A percentile compares a stretch with the other conserved stretches of the same genome.
phyloP scores from a whole-genome alignment of 2,888 invertebrate genomes.

The Empis stercorea region DNA sequence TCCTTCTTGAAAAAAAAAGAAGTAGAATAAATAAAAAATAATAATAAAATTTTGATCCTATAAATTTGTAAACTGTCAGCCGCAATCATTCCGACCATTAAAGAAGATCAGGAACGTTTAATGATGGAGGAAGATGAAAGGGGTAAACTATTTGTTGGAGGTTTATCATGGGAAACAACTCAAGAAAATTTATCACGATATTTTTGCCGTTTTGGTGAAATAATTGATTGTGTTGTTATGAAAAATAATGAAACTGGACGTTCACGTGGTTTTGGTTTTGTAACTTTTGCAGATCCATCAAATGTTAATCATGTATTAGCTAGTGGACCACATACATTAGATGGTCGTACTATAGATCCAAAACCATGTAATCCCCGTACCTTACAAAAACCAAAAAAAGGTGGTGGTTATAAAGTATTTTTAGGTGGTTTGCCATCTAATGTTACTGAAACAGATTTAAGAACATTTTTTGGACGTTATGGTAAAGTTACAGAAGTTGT shows the following conservation, averaged over 20 bases:
- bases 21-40: too few relatives aligned
- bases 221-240: conserved; percentile 97
- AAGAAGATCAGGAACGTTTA: conserved; percentile 3
- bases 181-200: conserved; percentile 66
- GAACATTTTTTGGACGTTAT: conserved; percentile 83
- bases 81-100: background rate
- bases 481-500: conserved; percentile 95
- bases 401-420: conserved; percentile 88
- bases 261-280: conserved; percentile 93
- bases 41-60: too few relatives aligned
- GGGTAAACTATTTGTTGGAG: conserved; percentile 86
- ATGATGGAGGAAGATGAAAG: conserved; percentile 37
- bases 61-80: too few relatives aligned
- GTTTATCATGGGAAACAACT: conserved; percentile 88
- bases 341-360: conserved; percentile 88
- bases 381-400: conserved; percentile 81
- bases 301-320: conserved; percentile 84
- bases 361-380: conserved; percentile 87
- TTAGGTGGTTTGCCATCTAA: conserved; percentile 93
- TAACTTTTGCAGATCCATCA: conserved; percentile 86
- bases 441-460: conserved; percentile 86
- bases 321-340: conserved; percentile 84
- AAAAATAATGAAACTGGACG: conserved; percentile 93
- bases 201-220: conserved; percentile 90
- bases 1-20: too few relatives aligned